Evolutionary conservation across 1,140 invertebrate species (phyloP).

Genomic region (Lepidostoma basale): DNA sequence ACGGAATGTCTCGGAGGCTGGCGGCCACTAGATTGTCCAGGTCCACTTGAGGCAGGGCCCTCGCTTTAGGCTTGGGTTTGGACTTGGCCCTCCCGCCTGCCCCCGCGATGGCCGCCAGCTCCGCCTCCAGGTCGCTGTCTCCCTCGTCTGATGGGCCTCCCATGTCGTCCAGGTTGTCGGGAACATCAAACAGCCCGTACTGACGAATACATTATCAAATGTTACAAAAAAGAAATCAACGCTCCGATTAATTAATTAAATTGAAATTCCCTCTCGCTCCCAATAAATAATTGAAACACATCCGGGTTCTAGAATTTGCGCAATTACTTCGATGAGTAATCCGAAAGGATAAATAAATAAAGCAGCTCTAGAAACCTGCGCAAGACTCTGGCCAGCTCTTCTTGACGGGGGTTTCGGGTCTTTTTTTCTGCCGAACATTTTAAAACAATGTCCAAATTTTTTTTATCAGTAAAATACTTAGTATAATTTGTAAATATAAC

Average conservation of each 20-base stretch:
- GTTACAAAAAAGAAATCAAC: neutral
- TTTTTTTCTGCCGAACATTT: slow-evolving; percentile 34
- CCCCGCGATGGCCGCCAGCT: slow-evolving; percentile 76
- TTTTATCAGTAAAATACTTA: too few relatives aligned
- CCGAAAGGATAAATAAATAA: slow-evolving; percentile 10
- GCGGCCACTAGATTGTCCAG: slow-evolving; percentile 77
- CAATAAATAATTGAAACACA: too few relatives aligned
- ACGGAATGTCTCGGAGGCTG: slow-evolving; percentile 74
- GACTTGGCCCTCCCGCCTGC: slow-evolving; percentile 56
- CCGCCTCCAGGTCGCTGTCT: slow-evolving; percentile 86
- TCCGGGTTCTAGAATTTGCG: too few relatives aligned
- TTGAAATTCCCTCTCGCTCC: neutral
- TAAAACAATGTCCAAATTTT: too few relatives aligned
- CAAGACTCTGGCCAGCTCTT: slow-evolving; percentile 31
- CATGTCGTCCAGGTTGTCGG: slow-evolving; percentile 66
- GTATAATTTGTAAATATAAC: too few relatives aligned
- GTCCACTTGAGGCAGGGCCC: slow-evolving; percentile 54
- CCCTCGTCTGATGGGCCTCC: slow-evolving; percentile 63
- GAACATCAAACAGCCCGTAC: slow-evolving; percentile 79
- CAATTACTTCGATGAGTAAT: slow-evolving; percentile 9
- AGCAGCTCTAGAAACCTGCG: slow-evolving; percentile 21
- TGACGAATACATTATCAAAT: slow-evolving; percentile 49
- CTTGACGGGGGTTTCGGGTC: slow-evolving; percentile 21
- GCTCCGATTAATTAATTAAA: neutral
- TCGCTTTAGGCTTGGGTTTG: slow-evolving; percentile 61